Conservation (phyloP, 1,140 invertebrate genomes). For the Bursaphelenchus mucronatus region DNA sequence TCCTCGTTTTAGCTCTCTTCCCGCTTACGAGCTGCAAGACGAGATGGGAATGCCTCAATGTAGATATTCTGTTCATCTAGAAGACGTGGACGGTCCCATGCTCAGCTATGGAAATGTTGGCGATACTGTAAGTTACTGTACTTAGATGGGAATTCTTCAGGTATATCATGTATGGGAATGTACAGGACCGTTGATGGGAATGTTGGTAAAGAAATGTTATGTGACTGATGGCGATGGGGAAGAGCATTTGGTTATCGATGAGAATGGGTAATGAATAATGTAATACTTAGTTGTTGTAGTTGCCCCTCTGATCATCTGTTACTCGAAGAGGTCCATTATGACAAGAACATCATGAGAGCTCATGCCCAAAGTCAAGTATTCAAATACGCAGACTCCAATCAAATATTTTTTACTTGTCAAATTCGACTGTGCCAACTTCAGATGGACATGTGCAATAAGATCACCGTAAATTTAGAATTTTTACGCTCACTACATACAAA, state of each 20-base stretch:
- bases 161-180: slow-evolving; percentile 59
- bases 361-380: slow-evolving; percentile 57
- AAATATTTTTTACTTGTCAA: slow-evolving; percentile 60
- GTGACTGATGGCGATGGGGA: slow-evolving; percentile 60
- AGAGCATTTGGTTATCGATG: slow-evolving; percentile 57
- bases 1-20: slow-evolving; percentile 43
- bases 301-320: slow-evolving; percentile 51
- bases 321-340: slow-evolving; percentile 50
- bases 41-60: slow-evolving; percentile 57
- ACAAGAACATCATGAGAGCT: slow-evolving; percentile 49
- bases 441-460: slow-evolving; percentile 58
- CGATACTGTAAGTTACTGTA: slow-evolving; percentile 39
- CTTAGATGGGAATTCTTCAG: slow-evolving; percentile 25
- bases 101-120: slow-evolving; percentile 54
- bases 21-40: slow-evolving; percentile 53
- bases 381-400: slow-evolving; percentile 60
- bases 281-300: slow-evolving; percentile 27
- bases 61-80: slow-evolving; percentile 47
- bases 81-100: slow-evolving; percentile 41
- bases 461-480: slow-evolving; percentile 44
- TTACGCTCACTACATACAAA: neutral
- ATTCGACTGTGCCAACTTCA: slow-evolving; percentile 59
- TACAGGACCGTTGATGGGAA: slow-evolving; percentile 55
- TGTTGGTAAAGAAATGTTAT: slow-evolving; percentile 59
- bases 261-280: slow-evolving; percentile 45